These are phyloP conservation scores for Machaerirhynchus nigripectus DNA, from an alignment of 2,113 vertebrate species.

Conservation along the genomic window DNA sequence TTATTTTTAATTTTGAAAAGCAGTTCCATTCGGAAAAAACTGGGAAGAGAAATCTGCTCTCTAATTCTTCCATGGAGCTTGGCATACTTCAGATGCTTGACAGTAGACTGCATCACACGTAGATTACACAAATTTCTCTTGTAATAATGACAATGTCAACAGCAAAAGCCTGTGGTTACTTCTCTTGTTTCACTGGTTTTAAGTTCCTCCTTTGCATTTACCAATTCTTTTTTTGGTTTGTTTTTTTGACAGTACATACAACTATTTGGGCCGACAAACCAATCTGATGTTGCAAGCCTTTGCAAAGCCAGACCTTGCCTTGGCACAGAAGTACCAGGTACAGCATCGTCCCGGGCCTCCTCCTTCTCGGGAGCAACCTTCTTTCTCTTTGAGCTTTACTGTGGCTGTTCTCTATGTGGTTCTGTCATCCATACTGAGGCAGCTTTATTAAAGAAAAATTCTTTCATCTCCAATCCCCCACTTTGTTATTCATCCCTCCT, in stretches of 20 bases:
- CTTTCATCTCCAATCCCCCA: background rate
- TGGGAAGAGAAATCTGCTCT: background rate
- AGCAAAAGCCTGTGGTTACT: background rate
- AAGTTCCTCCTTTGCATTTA: background rate
- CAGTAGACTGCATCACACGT: background rate
- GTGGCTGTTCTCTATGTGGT: background rate
- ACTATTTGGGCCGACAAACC: slow-evolving; percentile 81
- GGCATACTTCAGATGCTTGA: background rate
- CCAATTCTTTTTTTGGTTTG: background rate
- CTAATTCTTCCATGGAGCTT: background rate
- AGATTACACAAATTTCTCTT: background rate
- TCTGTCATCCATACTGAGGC: background rate
- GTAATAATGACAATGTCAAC: background rate
- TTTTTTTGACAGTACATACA: slow-evolving; percentile 84
- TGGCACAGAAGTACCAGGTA: slow-evolving; percentile 87
- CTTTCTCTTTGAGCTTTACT: background rate
- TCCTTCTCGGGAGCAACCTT: background rate
- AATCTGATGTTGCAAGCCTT: slow-evolving; percentile 83
- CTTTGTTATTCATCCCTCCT: background rate
- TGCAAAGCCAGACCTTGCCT: slow-evolving; percentile 69
- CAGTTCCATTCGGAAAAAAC: background rate
- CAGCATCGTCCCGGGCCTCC: background rate
- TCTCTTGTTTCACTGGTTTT: background rate
- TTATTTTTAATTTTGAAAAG: background rate
- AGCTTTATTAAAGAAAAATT: background rate